These are phyloP conservation scores for Macroglossus sobrinus DNA, from an alignment of 2,113 vertebrate genomes.

Conservation along the genomic window DNA sequence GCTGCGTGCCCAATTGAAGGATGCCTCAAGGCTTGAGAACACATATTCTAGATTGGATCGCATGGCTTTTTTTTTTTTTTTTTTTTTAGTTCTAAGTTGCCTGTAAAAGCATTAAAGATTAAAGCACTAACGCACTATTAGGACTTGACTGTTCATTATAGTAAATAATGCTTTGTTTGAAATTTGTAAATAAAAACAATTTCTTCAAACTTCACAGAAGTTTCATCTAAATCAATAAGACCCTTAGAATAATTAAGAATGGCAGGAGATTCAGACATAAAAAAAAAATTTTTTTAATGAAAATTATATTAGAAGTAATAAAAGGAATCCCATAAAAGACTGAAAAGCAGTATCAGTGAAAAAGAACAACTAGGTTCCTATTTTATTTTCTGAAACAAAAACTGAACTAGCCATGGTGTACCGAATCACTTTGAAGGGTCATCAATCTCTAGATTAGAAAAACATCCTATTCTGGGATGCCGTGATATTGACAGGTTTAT, in stretches of 20 bases:
- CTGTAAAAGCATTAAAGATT: slow-evolving; percentile 52
- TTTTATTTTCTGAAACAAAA: slow-evolving; percentile 46
- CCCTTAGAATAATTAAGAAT: slow-evolving; percentile 26
- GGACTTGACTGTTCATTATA: slow-evolving; percentile 28
- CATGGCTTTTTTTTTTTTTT: neutral
- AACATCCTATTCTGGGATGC: neutral
- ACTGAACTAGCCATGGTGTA: neutral
- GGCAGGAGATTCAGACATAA: slow-evolving; percentile 17
- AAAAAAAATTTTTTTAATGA: slow-evolving; percentile 49
- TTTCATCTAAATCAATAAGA: slow-evolving; percentile 44
- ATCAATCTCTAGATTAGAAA: slow-evolving; percentile 56
- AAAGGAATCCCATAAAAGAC: slow-evolving; percentile 40
- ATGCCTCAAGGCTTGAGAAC: neutral
- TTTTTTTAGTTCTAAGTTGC: slow-evolving; percentile 16
- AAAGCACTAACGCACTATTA: slow-evolving; percentile 51
- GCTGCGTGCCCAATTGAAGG: neutral
- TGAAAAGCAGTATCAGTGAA: slow-evolving; percentile 16
- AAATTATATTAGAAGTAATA: neutral
- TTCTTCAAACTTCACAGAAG: slow-evolving; percentile 43
- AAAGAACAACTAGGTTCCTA: slow-evolving; percentile 2
- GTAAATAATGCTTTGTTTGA: slow-evolving; percentile 59
- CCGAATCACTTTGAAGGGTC: slow-evolving; percentile 35
- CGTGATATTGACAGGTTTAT: slow-evolving; percentile 49
- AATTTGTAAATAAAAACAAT: slow-evolving; percentile 59
- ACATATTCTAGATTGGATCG: neutral